Evolutionary conservation across 2,888 invertebrate species (phyloP).

Genomic region (Megamerina dolium): DNA sequence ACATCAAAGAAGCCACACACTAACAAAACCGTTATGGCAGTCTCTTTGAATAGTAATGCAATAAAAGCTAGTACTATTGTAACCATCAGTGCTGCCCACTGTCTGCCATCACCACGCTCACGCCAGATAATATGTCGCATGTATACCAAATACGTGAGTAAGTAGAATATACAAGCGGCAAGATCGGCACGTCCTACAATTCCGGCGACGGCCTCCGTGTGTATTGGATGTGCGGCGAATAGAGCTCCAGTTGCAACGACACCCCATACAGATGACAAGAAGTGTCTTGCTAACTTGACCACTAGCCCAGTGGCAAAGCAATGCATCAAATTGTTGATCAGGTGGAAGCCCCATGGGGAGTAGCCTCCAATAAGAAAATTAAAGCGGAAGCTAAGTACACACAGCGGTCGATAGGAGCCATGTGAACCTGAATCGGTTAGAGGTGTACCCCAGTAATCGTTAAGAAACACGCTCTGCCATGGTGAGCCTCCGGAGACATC

Average conservation of each 20-base stretch:
- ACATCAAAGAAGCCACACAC: conserved; percentile 87
- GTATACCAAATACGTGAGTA: conserved; percentile 81
- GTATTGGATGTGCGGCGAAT: conserved; percentile 93
- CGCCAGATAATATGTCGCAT: conserved; percentile 68
- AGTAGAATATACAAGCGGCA: conserved; percentile 84
- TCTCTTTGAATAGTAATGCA: conserved; percentile 91
- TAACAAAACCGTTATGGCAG: conserved; percentile 85
- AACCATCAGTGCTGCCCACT: conserved; percentile 58
- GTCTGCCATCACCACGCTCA: conserved; percentile 50
- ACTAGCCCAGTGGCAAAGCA: conserved; percentile 78
- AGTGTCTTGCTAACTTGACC: conserved; percentile 66
- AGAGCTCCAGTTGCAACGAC: conserved; percentile 73
- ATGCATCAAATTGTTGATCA: conserved; percentile 80
- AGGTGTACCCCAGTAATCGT: conserved; percentile 99
- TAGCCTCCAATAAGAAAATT: conserved; percentile 74
- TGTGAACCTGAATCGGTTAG: conserved; percentile 88
- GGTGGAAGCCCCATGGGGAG: conserved; percentile 77
- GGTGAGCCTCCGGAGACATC: conserved; percentile 83
- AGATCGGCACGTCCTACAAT: conserved; percentile 93
- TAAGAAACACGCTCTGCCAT: conserved; percentile 72
- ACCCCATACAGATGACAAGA: conserved; percentile 64
- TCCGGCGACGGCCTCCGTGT: conserved; percentile 94
- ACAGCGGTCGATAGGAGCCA: conserved; percentile 92
- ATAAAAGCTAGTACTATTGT: conserved; percentile 64
- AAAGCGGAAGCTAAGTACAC: conserved; percentile 80